Evolutionary conservation across 2,888 invertebrate genomes (phyloP).

Genomic region (Sisyra nigra): DNA sequence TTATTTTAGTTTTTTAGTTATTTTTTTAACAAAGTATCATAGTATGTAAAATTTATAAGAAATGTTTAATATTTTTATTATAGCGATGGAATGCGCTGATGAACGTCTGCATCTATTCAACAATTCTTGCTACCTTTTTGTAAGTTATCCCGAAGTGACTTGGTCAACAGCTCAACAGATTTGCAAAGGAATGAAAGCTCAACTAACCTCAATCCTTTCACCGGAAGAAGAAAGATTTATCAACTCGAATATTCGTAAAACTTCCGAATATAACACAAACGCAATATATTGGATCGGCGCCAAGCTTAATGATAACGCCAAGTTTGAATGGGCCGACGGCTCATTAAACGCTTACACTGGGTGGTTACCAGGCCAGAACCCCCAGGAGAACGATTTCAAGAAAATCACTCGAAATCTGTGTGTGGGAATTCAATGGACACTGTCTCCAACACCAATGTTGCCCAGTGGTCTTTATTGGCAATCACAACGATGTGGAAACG

Average conservation of each 20-base stretch:
- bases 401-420: slow-evolving; percentile 24
- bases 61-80: neutral
- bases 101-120: slow-evolving; percentile 51
- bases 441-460: slow-evolving; percentile 42
- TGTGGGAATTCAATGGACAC: slow-evolving; percentile 46
- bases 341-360: slow-evolving; percentile 33
- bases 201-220: slow-evolving; percentile 49
- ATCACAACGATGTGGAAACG: slow-evolving; percentile 39
- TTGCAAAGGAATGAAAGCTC: slow-evolving; percentile 54
- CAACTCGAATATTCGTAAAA: slow-evolving; percentile 47
- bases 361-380: slow-evolving; percentile 39
- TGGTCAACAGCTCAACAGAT: slow-evolving; percentile 54
- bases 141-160: slow-evolving; percentile 59
- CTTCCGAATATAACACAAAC: slow-evolving; percentile 54
- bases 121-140: slow-evolving; percentile 58
- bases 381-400: slow-evolving; percentile 20
- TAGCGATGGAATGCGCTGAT: slow-evolving; percentile 54
- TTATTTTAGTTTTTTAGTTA: too few species aligned
- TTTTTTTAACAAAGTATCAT: neutral
- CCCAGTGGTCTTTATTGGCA: slow-evolving; percentile 60
- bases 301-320: slow-evolving; percentile 26
- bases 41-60: neutral
- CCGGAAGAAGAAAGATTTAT: slow-evolving; percentile 55
- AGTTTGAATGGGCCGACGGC: slow-evolving; percentile 51
- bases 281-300: slow-evolving; percentile 63